phyloP scores from a whole-genome alignment of 37 sponge, comb jelly and placozoan genomes.

The Chondrilla cf. caribensis region DNA sequence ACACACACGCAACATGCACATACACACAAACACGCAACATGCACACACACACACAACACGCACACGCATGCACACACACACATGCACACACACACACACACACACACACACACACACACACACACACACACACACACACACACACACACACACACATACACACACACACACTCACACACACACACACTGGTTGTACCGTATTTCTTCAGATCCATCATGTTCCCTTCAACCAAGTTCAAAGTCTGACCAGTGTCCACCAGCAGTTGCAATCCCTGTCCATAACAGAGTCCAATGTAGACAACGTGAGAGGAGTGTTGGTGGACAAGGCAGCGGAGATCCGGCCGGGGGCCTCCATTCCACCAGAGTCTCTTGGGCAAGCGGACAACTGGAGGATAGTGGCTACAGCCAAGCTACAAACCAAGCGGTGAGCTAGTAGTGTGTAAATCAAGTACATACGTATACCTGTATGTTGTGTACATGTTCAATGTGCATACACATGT shows the following conservation, averaged over 20 bases:
- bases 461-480: too few species aligned
- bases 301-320: conserved; percentile 45
- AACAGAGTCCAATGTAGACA: background rate
- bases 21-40: too few species aligned
- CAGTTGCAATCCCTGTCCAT: conserved; percentile 35
- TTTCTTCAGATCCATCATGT: conserved; percentile 46
- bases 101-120: background rate
- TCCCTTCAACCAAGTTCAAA: conserved; percentile 38
- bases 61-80: background rate
- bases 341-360: background rate
- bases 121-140: background rate
- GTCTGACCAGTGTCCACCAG: conserved; percentile 51
- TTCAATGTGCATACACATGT: too few species aligned
- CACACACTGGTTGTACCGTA: background rate
- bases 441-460: too few species aligned
- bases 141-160: background rate
- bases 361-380: background rate
- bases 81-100: background rate
- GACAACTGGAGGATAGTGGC: conserved; percentile 64
- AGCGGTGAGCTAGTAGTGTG: conserved; percentile 23
- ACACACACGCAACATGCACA: too few species aligned
- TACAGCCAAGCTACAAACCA: conserved; percentile 34
- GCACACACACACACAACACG: too few species aligned
- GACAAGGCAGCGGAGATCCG: conserved; percentile 55
- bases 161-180: background rate